A percentile compares a stretch with the other conserved stretches of the same genome.
These are phyloP conservation scores for Poeciliopsis turneri DNA, from an alignment of 2,797 vertebrate genomes.

Conservation along the genomic window DNA sequence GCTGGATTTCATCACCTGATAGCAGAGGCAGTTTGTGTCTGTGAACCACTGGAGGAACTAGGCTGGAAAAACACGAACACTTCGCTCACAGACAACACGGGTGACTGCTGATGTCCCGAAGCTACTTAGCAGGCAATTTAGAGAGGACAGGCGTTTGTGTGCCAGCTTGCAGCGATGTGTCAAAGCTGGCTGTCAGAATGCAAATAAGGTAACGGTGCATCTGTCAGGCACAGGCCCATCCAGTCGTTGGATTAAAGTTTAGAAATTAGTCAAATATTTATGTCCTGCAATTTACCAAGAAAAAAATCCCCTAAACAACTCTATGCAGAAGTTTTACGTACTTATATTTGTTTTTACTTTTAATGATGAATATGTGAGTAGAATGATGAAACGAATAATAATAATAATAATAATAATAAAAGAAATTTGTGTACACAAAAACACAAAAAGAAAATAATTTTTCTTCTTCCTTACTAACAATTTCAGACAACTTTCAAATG, in stretches of 20 bases:
- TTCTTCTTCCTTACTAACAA: not conserved
- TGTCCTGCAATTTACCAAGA: conserved; percentile 2
- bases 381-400: not conserved
- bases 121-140: conserved; percentile 67
- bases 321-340: not conserved
- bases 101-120: conserved; percentile 58
- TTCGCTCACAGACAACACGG: conserved; percentile 37
- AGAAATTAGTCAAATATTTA: conserved; percentile 21
- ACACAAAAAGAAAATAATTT: not conserved
- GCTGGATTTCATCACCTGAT: conserved; percentile 41
- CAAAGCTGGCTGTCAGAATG: conserved; percentile 58
- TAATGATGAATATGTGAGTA: not conserved
- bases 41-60: conserved; percentile 40
- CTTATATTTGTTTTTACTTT: not conserved
- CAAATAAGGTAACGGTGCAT: conserved; percentile 60
- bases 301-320: not conserved
- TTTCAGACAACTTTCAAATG: not conserved
- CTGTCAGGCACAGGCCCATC: conserved; percentile 42
- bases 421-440: not conserved
- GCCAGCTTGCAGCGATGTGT: conserved; percentile 61
- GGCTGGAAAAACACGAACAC: conserved; percentile 43
- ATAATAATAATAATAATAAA: not conserved
- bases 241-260: conserved; percentile 47
- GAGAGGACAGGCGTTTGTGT: conserved; percentile 44
- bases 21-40: conserved; percentile 53